Base-by-base conservation (phyloP, 2,888 invertebrate genomes). In the Spodoptera exigua region DNA sequence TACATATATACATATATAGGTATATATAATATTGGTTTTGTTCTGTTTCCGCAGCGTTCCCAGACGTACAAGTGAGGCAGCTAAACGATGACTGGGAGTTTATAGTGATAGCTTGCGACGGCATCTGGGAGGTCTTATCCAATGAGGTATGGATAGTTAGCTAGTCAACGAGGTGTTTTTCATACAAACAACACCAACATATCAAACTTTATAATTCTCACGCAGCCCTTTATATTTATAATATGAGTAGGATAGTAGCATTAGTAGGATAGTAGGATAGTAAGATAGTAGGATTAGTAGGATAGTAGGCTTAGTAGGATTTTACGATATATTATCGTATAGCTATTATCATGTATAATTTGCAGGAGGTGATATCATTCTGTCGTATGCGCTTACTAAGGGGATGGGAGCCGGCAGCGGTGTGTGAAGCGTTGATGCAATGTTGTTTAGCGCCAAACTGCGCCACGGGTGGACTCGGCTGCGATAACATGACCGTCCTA, bases 401-500 rank as follows among this genome's bases (percentile, higher is more conserved):
- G 66, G 96, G 97, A 2, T 96, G 97, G 95, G 97, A 98, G 89
- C 99, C 99, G 13, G 98, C 99, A 85, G 96, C 96, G 86, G 98
- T 99, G 60, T 99, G 99, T 90, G 99, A 99, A 90, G 97, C 98
- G 74, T 94, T 99, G 62, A 98, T 99, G 96, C 98, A 97, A 79
- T 96, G 97, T 68, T 99, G 99, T 89, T 95, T 99, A 54, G 99
- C 99, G 1, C 99, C 99, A 2, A 99, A 99, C 94, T 98, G 98
- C 82, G 97, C 98, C 82, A 98, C 99, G 96, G 98, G 98, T 43
- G 99, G 99, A 1, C 95, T 99, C 41, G 99, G 99, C 75, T 99
- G 99, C 90, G 99, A 99, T 93, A 99, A 99, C 93, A 99, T 99
- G 99, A 99, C 99, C 17, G 99, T 99, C 3, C 96, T 99, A 35